These are phyloP conservation scores for Ectemnius lituratus DNA, from an alignment of 2,888 invertebrate species.

Conservation along the genomic window DNA sequence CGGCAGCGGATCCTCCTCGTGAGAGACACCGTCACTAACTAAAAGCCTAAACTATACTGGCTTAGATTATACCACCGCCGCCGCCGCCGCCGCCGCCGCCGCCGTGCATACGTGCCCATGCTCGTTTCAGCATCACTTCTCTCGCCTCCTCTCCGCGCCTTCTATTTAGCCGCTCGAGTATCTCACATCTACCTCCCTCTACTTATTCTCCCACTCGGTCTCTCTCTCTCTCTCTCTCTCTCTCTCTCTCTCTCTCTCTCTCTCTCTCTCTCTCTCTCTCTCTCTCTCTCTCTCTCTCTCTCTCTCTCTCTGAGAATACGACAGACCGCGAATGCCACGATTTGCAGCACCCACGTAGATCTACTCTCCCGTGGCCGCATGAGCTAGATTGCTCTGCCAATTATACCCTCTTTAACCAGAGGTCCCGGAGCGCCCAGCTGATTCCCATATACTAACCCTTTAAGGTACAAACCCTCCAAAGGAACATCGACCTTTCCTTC, in stretches of 20 bases:
- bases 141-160: neutral
- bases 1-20: constrained; percentile 58
- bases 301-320: neutral
- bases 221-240: neutral
- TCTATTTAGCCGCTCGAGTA: neutral
- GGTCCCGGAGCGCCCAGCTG: no score
- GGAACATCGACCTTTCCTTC: no score
- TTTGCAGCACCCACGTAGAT: no score
- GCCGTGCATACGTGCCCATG: constrained; percentile 11
- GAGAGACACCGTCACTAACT: constrained; percentile 71
- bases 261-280: neutral
- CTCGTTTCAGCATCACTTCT: neutral
- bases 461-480: no score
- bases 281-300: neutral
- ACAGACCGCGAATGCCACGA: neutral
- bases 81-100: neutral
- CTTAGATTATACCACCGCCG: neutral
- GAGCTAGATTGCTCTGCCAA: no score
- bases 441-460: no score
- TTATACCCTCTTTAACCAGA: no score
- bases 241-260: neutral
- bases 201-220: neutral
- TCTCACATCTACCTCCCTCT: neutral
- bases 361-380: no score
- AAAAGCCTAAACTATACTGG: constrained; percentile 40